phyloP scores from a whole-genome alignment of 2,797 vertebrate genomes.

The Notamacropus eugenii region DNA sequence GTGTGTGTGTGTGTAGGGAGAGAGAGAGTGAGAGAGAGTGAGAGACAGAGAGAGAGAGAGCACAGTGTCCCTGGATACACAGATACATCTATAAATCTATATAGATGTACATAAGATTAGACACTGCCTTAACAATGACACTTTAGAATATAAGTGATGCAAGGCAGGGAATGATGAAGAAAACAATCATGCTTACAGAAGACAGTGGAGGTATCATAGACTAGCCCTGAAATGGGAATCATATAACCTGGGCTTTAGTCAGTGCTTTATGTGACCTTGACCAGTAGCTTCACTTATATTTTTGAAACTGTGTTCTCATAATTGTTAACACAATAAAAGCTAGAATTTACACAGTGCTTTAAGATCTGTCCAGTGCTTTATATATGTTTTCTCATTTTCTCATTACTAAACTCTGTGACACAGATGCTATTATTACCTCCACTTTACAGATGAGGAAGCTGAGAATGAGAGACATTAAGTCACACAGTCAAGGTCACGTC shows the following conservation, averaged over 20 bases:
- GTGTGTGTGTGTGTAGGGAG: not conserved
- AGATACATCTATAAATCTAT: not conserved
- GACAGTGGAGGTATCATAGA: not conserved
- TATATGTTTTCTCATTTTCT: not conserved
- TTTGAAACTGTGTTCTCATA: not conserved
- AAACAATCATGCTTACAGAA: not conserved
- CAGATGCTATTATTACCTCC: not conserved
- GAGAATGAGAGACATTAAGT: not conserved
- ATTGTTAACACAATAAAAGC: not conserved
- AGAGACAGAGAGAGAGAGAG: not conserved
- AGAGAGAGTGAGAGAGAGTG: not conserved
- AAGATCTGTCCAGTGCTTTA: not conserved
- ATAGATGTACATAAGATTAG: not conserved
- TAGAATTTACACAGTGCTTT: not conserved
- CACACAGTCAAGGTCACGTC: not conserved
- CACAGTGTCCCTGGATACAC: not conserved
- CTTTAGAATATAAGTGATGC: not conserved
- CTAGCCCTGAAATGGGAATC: not conserved
- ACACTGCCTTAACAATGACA: not conserved
- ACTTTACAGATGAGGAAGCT: not conserved
- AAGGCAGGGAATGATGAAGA: not conserved
- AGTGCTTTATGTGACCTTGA: not conserved
- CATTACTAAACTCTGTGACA: not conserved
- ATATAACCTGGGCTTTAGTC: not conserved
- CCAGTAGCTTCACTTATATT: not conserved